Evolutionary conservation across 2,113 vertebrate species (phyloP).

Genomic region (Bujurquina vittata): DNA sequence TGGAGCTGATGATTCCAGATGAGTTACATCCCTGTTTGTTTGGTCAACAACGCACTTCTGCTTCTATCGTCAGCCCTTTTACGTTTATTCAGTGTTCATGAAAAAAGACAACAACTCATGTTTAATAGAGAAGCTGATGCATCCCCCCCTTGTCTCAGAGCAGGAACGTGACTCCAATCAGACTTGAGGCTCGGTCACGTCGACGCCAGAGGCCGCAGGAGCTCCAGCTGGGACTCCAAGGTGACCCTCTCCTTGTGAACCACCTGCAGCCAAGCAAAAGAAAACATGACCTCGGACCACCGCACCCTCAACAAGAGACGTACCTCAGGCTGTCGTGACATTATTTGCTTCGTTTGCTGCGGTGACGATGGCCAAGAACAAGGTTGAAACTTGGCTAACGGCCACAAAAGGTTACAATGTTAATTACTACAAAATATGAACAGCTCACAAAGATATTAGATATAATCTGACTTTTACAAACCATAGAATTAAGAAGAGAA

Average conservation of each 20-base stretch:
- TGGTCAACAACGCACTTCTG: constrained; percentile 1
- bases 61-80: constrained; percentile 17
- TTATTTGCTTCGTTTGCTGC: constrained; percentile 10
- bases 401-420: background rate
- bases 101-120: background rate
- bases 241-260: constrained; percentile 93
- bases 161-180: background rate
- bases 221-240: constrained; percentile 93
- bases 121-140: background rate
- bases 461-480: background rate
- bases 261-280: constrained; percentile 79
- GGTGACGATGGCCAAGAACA: background rate
- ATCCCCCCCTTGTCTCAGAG: background rate
- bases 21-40: constrained; percentile 6
- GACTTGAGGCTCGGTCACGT: constrained; percentile 76
- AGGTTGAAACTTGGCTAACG: background rate
- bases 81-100: background rate
- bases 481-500: background rate
- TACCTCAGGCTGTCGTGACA: background rate
- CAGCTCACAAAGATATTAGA: background rate
- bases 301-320: background rate
- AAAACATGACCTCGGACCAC: constrained; percentile 23
- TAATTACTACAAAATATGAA: background rate
- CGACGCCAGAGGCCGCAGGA: constrained; percentile 88
- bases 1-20: background rate